phyloP scores from a whole-genome alignment of 2,797 vertebrate genomes.

The Pipistrellus kuhlii region DNA sequence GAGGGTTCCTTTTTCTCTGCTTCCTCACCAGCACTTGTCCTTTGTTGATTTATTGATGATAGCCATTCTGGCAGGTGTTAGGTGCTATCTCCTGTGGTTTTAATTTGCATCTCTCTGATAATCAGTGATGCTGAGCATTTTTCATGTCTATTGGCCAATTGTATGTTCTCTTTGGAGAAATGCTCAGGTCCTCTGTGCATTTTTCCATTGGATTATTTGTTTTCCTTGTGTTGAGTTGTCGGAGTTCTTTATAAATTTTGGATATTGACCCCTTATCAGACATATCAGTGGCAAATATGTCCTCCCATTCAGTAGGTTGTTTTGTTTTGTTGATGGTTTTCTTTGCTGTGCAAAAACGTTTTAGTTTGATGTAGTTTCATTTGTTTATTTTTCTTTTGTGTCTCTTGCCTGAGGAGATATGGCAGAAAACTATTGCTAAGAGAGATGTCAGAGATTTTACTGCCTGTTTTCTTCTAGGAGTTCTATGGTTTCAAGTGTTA shows the following conservation, averaged over 20 bases:
- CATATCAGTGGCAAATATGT: background rate
- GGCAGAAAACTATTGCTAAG: background rate
- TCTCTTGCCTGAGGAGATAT: background rate
- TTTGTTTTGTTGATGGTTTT: background rate
- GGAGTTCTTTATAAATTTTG: background rate
- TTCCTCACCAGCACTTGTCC: no score
- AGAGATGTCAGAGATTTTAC: background rate
- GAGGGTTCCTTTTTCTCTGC: background rate
- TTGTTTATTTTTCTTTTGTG: background rate
- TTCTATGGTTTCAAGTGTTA: background rate
- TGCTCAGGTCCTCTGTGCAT: background rate
- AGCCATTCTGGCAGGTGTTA: background rate
- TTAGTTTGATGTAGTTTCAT: background rate
- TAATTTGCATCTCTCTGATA: background rate
- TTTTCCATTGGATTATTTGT: background rate
- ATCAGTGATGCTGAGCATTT: background rate
- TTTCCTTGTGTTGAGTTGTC: background rate
- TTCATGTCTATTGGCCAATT: background rate
- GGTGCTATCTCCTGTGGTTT: background rate
- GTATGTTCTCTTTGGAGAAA: background rate
- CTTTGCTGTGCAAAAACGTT: background rate
- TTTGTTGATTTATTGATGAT: background rate
- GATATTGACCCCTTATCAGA: background rate
- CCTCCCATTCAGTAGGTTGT: background rate
- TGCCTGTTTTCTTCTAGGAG: background rate